Base-by-base conservation (phyloP, 2,113 vertebrate species). In the Ctenodactylus gundi region DNA sequence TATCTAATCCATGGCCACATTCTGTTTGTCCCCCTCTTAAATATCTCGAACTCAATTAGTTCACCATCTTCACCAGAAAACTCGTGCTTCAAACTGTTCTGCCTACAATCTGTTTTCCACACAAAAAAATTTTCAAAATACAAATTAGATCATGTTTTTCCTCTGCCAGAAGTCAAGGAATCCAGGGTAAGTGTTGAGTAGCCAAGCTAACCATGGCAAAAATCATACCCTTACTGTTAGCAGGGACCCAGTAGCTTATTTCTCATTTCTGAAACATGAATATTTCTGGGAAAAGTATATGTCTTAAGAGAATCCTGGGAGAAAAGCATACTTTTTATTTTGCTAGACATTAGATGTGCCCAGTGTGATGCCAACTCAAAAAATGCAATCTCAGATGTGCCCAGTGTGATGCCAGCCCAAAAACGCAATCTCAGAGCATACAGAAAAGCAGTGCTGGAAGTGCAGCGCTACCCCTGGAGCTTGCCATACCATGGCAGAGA, bases 61-160 rank as follows among this genome's bases (percentile, higher is more conserved):
- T 72, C 39, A 58, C 29, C 15, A 13, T 46, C 12, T 14, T 53
- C 29, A n/a, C n/a, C 25, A 36, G 27, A 64, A 57, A 36, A 39
- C n/a, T 31, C 23, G 12, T 4, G 0, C 41, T 12, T 73, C 34
- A 29, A 41, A 31, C 7, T 10, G 58, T 34, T 3, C 0, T 31
- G 11, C 11, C 76, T 72, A 7, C 8, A 4, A 4, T 41, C 60
- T 81, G n/a, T 80, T 76, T 39, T 87, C 75, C 44, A 23, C 0
- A 76, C 20, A 72, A 81, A 57, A 64, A n/a, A 58, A 44, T 21
- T 78, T 91, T 62, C 78, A 65, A 25, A 78, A 31, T 27, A n/a
- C 39, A 31, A 39, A 81, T 46, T 9, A 29, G 60, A 46, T 57
- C 34, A 4, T 17, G n/a, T 29, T n/a, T 49, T 7, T 10, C 27